These are phyloP conservation scores for Campylomormyrus numenius DNA, from an alignment of 2,113 vertebrate genomes.

Conservation along the genomic window DNA sequence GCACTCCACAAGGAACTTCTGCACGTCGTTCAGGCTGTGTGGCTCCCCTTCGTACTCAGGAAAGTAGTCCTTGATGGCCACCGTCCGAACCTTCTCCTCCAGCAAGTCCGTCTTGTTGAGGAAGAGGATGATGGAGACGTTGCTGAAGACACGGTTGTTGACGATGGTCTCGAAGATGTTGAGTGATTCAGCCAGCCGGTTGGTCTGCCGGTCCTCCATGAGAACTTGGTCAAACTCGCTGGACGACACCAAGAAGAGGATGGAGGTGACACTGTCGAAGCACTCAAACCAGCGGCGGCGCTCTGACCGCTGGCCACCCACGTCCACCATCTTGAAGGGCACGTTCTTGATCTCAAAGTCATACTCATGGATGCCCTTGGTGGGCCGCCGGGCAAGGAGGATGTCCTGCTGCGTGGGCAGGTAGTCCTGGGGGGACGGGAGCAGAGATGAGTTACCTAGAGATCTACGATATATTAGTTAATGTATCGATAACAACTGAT, in stretches of 20 bases:
- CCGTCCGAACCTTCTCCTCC: slow-evolving; percentile 76
- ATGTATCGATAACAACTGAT: background rate
- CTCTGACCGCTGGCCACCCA: slow-evolving; percentile 78
- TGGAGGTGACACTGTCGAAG: slow-evolving; percentile 80
- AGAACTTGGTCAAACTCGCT: slow-evolving; percentile 84
- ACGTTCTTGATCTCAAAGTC: slow-evolving; percentile 86
- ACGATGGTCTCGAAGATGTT: slow-evolving; percentile 86
- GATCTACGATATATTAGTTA: background rate
- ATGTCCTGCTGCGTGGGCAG: slow-evolving; percentile 79
- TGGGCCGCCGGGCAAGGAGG: slow-evolving; percentile 73
- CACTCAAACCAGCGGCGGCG: slow-evolving; percentile 82
- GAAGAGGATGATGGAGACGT: slow-evolving; percentile 85
- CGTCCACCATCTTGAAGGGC: slow-evolving; percentile 84
- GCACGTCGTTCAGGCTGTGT: slow-evolving; percentile 74
- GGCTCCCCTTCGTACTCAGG: slow-evolving; percentile 72
- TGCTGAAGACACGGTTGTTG: slow-evolving; percentile 85
- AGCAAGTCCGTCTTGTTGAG: slow-evolving; percentile 85
- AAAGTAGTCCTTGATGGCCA: slow-evolving; percentile 84
- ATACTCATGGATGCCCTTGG: slow-evolving; percentile 81
- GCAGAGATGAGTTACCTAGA: background rate
- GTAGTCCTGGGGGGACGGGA: slow-evolving; percentile 55
- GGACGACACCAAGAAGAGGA: slow-evolving; percentile 78
- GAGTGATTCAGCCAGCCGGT: slow-evolving; percentile 78
- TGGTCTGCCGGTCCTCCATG: slow-evolving; percentile 80
- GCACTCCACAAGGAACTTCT: slow-evolving; percentile 81